Conservation (phyloP, 2,797 vertebrate species). For the Intellagama lesueurii region DNA sequence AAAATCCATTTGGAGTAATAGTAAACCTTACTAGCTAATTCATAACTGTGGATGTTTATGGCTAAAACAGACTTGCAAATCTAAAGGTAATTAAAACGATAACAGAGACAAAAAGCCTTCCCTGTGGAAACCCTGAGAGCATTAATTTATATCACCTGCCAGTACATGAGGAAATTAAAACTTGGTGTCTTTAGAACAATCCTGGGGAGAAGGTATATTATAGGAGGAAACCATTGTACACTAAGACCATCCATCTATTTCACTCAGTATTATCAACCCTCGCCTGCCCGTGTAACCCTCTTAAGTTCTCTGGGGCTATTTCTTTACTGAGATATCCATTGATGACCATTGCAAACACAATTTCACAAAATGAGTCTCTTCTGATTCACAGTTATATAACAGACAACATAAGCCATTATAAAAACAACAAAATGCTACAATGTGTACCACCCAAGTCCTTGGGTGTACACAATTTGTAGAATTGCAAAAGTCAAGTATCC, state of each 20-base stretch:
- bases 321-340: too few relatives aligned
- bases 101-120: slow-evolving; percentile 59
- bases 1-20: slow-evolving; percentile 21
- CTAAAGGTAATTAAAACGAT: slow-evolving; percentile 68
- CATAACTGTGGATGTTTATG: slow-evolving; percentile 70
- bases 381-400: too few relatives aligned
- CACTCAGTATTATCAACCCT: neutral
- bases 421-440: too few relatives aligned
- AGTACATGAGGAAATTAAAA: slow-evolving; percentile 48
- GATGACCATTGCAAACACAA: too few relatives aligned
- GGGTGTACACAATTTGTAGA: too few relatives aligned
- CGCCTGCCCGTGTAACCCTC: too few relatives aligned
- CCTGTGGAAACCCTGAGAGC: slow-evolving; percentile 58
- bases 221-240: too few relatives aligned
- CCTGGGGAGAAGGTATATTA: slow-evolving; percentile 36
- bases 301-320: too few relatives aligned
- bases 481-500: too few relatives aligned
- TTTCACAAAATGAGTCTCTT: too few relatives aligned
- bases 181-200: slow-evolving; percentile 37
- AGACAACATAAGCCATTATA: too few relatives aligned
- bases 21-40: slow-evolving; percentile 11
- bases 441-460: too few relatives aligned
- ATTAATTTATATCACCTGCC: slow-evolving; percentile 62
- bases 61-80: slow-evolving; percentile 68
- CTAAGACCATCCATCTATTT: neutral